Conservation (phyloP, 1,140 invertebrate species). For the Bacillus rossius region DNA sequence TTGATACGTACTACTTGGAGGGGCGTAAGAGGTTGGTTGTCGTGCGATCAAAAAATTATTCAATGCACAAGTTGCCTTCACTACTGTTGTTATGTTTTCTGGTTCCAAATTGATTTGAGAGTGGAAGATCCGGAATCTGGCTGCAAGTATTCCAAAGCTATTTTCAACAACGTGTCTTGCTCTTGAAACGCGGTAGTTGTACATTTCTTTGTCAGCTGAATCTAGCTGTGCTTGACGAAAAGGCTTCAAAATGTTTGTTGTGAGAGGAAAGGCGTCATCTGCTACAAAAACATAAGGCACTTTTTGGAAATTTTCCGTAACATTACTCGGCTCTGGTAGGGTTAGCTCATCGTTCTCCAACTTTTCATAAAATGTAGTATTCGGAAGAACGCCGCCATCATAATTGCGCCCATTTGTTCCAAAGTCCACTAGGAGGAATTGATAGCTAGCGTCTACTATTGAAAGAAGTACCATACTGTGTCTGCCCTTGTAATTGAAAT, state of each 20-base stretch:
- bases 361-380: conserved; percentile 25
- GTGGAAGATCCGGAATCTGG: conserved; percentile 19
- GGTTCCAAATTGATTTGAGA: conserved; percentile 21
- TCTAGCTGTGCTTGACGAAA: conserved; percentile 17
- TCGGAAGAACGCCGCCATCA: conserved; percentile 20
- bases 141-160: conserved; percentile 42
- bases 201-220: conserved; percentile 30
- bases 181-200: conserved; percentile 41
- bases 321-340: conserved; percentile 14
- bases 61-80: conserved; percentile 17
- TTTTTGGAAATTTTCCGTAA: conserved; percentile 1
- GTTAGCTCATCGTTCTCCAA: conserved; percentile 14
- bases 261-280: conserved; percentile 40
- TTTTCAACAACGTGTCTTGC: conserved; percentile 40
- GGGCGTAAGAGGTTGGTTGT: conserved; percentile 18
- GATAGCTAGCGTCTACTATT: conserved; percentile 15
- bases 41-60: conserved; percentile 9
- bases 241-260: conserved; percentile 34
- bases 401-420: conserved; percentile 20
- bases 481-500: conserved; percentile 41
- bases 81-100: conserved; percentile 17
- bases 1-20: conserved; percentile 25
- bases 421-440: conserved; percentile 20
- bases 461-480: conserved; percentile 15
- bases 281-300: conserved; percentile 35